These are phyloP conservation scores for Amphipoea lucens DNA, from an alignment of 2,888 invertebrate genomes.

Conservation along the genomic window DNA sequence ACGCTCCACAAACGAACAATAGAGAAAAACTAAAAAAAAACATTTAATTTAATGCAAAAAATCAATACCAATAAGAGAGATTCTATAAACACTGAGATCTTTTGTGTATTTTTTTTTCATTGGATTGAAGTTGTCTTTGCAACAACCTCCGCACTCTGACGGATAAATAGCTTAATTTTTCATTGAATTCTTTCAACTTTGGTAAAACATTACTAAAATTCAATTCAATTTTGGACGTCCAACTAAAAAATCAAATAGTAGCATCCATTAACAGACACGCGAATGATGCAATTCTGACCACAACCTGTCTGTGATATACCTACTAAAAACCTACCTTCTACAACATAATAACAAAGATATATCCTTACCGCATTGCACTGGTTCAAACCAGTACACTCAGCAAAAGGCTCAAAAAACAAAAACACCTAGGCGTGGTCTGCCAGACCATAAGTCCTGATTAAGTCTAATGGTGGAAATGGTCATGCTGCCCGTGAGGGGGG, in stretches of 20 bases:
- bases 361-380: constrained; percentile 36
- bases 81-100: too few species aligned
- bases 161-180: neutral
- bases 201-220: neutral
- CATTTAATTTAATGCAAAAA: neutral
- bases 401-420: constrained; percentile 62
- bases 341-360: constrained; percentile 18
- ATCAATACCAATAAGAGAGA: neutral
- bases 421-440: constrained; percentile 69
- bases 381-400: constrained; percentile 42
- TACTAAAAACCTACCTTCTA: neutral
- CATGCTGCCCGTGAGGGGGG: constrained; percentile 62
- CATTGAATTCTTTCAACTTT: neutral
- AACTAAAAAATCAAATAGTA: neutral
- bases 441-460: constrained; percentile 80
- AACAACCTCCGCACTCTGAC: neutral
- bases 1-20: constrained; percentile 20
- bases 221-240: neutral
- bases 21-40: neutral
- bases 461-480: constrained; percentile 76
- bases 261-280: neutral
- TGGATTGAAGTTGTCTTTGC: neutral
- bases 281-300: neutral
- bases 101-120: neutral
- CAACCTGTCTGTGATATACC: neutral